Conservation (phyloP, 2,797 vertebrate genomes). For the Poeciliopsis turneri region DNA sequence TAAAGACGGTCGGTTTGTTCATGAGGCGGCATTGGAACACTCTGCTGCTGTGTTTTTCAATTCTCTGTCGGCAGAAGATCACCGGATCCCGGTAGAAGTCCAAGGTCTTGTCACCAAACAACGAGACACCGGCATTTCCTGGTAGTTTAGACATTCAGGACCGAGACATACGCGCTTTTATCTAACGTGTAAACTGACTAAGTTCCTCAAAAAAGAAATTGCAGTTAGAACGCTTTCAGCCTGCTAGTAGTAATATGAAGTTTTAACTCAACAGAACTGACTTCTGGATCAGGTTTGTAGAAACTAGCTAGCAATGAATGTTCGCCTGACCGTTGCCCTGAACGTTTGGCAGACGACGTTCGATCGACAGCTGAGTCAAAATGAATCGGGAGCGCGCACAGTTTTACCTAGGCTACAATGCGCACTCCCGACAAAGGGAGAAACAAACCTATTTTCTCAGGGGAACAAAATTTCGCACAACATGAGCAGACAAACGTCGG, state of each 20-base stretch:
- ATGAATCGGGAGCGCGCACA: too few relatives aligned
- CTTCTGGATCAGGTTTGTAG: slow-evolving; percentile 3
- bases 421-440: too few relatives aligned
- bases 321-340: too few relatives aligned
- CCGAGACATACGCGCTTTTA: not conserved
- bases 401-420: too few relatives aligned
- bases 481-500: too few relatives aligned
- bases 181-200: not conserved
- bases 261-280: not conserved
- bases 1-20: slow-evolving; percentile 70
- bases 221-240: not conserved
- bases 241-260: not conserved
- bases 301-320: not conserved
- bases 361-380: too few relatives aligned
- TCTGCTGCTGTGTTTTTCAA: slow-evolving; percentile 66
- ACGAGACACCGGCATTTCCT: slow-evolving; percentile 68
- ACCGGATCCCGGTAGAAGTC: slow-evolving; percentile 77
- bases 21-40: slow-evolving; percentile 69
- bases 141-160: slow-evolving; percentile 63
- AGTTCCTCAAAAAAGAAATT: not conserved
- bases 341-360: too few relatives aligned
- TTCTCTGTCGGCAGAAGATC: slow-evolving; percentile 63
- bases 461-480: too few relatives aligned
- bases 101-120: slow-evolving; percentile 74
- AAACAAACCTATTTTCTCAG: too few relatives aligned